Conservation (phyloP, 2,797 vertebrate species). For the Sebastes paucispinis region DNA sequence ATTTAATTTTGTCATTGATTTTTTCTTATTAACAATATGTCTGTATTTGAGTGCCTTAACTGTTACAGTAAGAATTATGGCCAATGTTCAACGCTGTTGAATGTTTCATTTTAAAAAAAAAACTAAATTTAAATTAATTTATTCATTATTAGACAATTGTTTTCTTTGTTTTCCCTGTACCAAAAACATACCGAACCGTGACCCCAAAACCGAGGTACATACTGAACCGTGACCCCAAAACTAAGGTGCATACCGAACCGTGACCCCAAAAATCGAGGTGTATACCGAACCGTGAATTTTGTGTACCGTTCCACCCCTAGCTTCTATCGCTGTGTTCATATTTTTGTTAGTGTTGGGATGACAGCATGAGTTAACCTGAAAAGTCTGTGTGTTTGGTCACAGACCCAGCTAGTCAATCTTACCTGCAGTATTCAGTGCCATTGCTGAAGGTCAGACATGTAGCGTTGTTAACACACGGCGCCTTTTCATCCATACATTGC, state of each 20-base stretch:
- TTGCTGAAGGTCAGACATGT: slow-evolving; percentile 87
- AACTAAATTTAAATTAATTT: not conserved
- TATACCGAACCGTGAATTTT: not conserved
- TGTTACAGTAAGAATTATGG: not conserved
- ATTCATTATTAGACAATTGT: not conserved
- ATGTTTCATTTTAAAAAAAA: not conserved
- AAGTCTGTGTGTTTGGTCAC: not conserved
- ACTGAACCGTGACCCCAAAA: too few species aligned
- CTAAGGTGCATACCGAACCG: too few species aligned
- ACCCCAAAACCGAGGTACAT: too few species aligned
- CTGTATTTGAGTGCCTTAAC: not conserved
- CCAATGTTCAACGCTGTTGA: not conserved
- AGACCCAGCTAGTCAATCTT: slow-evolving; percentile 63
- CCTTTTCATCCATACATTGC: slow-evolving; percentile 89
- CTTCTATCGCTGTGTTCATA: slow-evolving; percentile 1
- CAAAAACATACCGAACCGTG: not conserved
- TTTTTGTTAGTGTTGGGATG: not conserved
- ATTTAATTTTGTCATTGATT: not conserved
- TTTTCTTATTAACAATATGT: not conserved
- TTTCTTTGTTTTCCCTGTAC: not conserved
- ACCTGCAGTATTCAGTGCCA: slow-evolving; percentile 94
- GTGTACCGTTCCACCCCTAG: not conserved
- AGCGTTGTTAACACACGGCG: slow-evolving; percentile 91
- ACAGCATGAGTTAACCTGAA: not conserved
- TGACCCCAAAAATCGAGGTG: too few species aligned